These are phyloP conservation scores for Hirtodrosophila trivittata DNA, from an alignment of 2,888 invertebrate species.

Conservation along the genomic window DNA sequence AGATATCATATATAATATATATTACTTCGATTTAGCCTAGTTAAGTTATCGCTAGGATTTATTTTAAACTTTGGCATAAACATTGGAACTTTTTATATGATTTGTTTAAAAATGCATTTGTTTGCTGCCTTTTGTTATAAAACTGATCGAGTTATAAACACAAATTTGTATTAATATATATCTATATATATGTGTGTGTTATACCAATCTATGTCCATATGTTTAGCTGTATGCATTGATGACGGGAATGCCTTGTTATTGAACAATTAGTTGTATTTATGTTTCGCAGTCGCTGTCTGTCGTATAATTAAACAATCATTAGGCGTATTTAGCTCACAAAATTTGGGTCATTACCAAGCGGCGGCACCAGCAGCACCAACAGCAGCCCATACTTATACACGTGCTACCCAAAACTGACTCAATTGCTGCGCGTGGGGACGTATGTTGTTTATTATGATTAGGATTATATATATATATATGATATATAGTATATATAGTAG, in stretches of 20 bases:
- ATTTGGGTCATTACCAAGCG: conserved; percentile 79
- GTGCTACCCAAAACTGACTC: conserved; percentile 51
- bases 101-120: conserved; percentile 40
- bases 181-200: conserved; percentile 9
- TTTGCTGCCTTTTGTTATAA: conserved; percentile 24
- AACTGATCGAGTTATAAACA: conserved; percentile 42
- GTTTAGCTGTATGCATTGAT: conserved; percentile 11
- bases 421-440: conserved; percentile 4
- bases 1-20: no score
- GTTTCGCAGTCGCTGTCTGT: conserved; percentile 46
- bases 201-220: conserved; percentile 11
- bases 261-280: conserved; percentile 77
- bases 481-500: conserved; percentile 14
- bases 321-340: conserved; percentile 71
- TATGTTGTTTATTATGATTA: conserved; percentile 74
- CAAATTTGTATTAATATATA: conserved; percentile 9
- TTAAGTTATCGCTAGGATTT: no score
- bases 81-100: conserved; percentile 35
- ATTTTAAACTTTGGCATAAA: conserved; percentile 18
- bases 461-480: conserved; percentile 43
- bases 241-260: conserved; percentile 65
- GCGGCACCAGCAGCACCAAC: conserved; percentile 22
- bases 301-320: conserved; percentile 77
- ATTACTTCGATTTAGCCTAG: no score
- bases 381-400: conserved; percentile 53